Evolutionary conservation across 2,888 invertebrate genomes (phyloP), one percentile per base, ranked within the genome.

Genomic region (Cyrtodaria siliqua): DNA sequence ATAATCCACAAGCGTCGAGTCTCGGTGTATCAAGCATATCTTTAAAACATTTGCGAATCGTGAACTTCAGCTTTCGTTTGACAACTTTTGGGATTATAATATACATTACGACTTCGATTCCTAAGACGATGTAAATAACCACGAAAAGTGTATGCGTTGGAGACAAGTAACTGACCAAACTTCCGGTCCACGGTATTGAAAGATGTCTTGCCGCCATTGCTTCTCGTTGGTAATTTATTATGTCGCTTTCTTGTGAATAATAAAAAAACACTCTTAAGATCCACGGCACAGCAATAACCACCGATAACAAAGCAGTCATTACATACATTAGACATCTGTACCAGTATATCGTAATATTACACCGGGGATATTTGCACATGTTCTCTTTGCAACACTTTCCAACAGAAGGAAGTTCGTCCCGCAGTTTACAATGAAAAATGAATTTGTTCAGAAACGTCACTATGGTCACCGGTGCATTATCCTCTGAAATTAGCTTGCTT

Each of bases 261-360:
- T 67, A 79, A 52, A 73, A 79, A 66, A 61, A 79, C 2, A 79
- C 24, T 23, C 78, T 55, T 2, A 73, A 26, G 26, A 73, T n/a
- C 78, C 78, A 79, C 2, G 78, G 78, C 2, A 29, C 52, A 4
- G 40, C 23, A 12, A 64, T 6, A n/a, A 70, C 33, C 29, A 40
- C 18, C 3, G 44, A 33, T 16, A 67, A 18, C 16, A 70, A 16
- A 2, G 38, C 42, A 18, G 44, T 23, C 62, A 69, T 63, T 1
- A 79, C 2, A 12, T 44, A 38, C 2, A 38, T 59, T 1, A 73
- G 53, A 50, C 49, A 67, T 14, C 33, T 40, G 33, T 70, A 70
- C 78, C 78, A 79, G 6, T 50, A 47, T 12, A 59, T 2, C 2
- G 18, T 24, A 8, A 40, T n/a, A 16, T 47, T 47, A 14, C 38